Evolutionary conservation across 1,140 invertebrate species (phyloP), one percentile per base, ranked within the genome.

Genomic region (Stegodyphus dumicola): DNA sequence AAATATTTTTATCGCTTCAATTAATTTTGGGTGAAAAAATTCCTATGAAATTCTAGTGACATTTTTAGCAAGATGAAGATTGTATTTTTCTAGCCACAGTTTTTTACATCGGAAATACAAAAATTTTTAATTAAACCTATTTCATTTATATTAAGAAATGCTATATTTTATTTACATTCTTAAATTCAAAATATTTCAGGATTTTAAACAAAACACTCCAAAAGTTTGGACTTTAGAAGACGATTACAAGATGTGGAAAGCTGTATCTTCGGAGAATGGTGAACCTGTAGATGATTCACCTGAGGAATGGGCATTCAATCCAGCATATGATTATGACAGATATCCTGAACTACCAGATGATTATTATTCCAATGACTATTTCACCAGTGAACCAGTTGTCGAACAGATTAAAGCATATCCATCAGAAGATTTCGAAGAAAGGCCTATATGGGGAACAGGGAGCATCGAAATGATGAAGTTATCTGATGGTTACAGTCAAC

Each of bases 191-290:
- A 33, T 33, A 60, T 76, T 64, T 7, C 56, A 76, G 74, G 54
- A 76, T 7, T 3, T 69, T 7, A 6, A 76, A 56, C 10, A 18
- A 52, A 69, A 33, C 7, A 6, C 10, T 33, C 65, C 74, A 18
- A 85, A 85, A 85, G 33, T 85, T 15, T 85, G 81, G 81, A 85
- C 51, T 7, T 51, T 85, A n/a, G 81, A 85, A 33, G 81, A 85
- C 53, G 81, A 85, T 60, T 85, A 85, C 11, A 66, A 67, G 54
- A 85, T 77, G 60, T 85, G 81, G 81, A n/a, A 51, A 77, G 65
- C 49, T 18, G 49, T 85, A 17, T 85, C 81, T 69, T 17, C 81
- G 33, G 81, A 85, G 17, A 83, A 51, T 54, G 9, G 49, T n/a
- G 64, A 10, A 69, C n/a, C 70, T 11, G 18, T 69, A 69, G 64